Evolutionary conservation across 2,888 invertebrate genomes (phyloP), one percentile per base, ranked within the genome.

Genomic region (Hirtodrosophila duncani): DNA sequence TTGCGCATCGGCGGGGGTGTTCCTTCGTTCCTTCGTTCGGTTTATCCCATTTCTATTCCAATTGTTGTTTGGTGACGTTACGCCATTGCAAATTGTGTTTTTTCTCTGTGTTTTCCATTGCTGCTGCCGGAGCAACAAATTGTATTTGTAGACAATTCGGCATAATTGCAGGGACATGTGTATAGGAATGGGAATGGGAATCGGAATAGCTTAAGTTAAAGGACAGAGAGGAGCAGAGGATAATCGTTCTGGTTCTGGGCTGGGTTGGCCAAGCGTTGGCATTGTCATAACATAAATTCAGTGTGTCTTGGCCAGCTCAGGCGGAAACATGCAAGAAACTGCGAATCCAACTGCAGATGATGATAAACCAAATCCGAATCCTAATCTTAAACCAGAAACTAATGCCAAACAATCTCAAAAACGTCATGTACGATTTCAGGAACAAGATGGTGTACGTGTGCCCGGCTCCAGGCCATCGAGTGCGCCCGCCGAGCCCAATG

Each of bases 401-500:
- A 42, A 43, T 24, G 13, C 11, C 18, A 13, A 9, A 18, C 33
- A 56, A 49, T 65, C 48, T 52, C 57, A 74, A 56, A 75, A 72
- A 65, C 67, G 70, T 59, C 67, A 65, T 81, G 69, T 67, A 39
- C 69, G 67, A 36, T 83, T 84, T 63, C 82, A 87, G 87, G 87
- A 86, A 65, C 84, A 85, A 50, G 86, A 86, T 83, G 77, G 48
- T 8, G 56, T 16, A 20, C 83, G 82, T 42, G 63, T 78, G 49
- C 84, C 85, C 20, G 82, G 83, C 34, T 82, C 85, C 7, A 69
- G 87, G 41, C 87, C 87, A 2, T 86, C 86, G 13, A 87, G 86
- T 69, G 87, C 87, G 36, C 87, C 87, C 21, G 82, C 83, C 37
- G 86, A 87, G 58, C 84, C 85, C 33, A 85, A 85, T 68, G 84